These are phyloP conservation scores for Eremobia ochroleuca DNA, from an alignment of 2,888 invertebrate genomes.

Conservation along the genomic window DNA sequence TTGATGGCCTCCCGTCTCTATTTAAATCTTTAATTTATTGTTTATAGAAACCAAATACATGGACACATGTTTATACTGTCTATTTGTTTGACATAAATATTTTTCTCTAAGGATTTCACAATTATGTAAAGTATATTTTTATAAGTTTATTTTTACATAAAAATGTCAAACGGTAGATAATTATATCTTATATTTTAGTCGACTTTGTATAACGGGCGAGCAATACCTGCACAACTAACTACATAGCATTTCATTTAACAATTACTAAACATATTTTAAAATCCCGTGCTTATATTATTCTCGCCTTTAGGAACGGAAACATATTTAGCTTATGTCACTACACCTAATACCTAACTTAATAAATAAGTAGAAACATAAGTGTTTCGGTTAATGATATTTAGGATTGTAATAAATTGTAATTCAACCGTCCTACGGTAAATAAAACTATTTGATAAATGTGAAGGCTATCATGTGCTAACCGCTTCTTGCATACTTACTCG, in stretches of 20 bases:
- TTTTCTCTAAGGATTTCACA: slow-evolving; percentile 40
- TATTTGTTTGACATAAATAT: slow-evolving; percentile 68
- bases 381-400: slow-evolving; percentile 51
- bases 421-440: slow-evolving; percentile 58
- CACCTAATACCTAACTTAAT: slow-evolving; percentile 50
- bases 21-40: slow-evolving; percentile 71
- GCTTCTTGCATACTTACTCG: slow-evolving; percentile 53
- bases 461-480: slow-evolving; percentile 44
- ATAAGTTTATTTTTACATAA: too few relatives aligned
- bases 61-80: slow-evolving; percentile 65
- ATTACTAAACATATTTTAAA: slow-evolving; percentile 49
- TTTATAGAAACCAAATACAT: slow-evolving; percentile 77
- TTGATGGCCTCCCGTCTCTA: slow-evolving; percentile 29
- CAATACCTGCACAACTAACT: slow-evolving; percentile 60
- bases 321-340: slow-evolving; percentile 62
- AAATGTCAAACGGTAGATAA: slow-evolving; percentile 60
- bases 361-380: slow-evolving; percentile 56
- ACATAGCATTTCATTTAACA: slow-evolving; percentile 53
- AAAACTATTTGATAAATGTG: slow-evolving; percentile 55
- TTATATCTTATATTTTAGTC: slow-evolving; percentile 57
- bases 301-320: slow-evolving; percentile 53
- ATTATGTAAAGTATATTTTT: slow-evolving; percentile 55
- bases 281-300: slow-evolving; percentile 43
- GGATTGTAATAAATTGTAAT: slow-evolving; percentile 57
- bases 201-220: slow-evolving; percentile 52